phyloP scores from a whole-genome alignment of 2,888 invertebrate species.

The Dolichopus griseipennis region DNA sequence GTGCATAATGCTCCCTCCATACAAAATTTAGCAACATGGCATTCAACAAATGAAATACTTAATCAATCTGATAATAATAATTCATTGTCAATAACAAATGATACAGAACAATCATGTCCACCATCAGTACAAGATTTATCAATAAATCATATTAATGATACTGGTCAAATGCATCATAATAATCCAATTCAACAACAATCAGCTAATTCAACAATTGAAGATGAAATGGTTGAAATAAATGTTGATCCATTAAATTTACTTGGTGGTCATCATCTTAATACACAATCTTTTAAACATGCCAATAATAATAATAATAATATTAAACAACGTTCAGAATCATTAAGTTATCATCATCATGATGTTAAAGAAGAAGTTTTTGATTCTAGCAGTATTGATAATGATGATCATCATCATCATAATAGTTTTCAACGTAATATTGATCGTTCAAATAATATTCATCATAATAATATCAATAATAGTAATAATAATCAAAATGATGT shows the following conservation, averaged over 20 bases:
- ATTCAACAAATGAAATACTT: not conserved
- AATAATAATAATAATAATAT: constrained; percentile 8
- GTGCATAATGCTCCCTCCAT: not conserved
- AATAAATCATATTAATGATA: not conserved
- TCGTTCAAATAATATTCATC: too few species aligned
- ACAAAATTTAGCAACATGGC: constrained; percentile 1
- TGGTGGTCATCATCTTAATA: not conserved
- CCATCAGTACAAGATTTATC: not conserved
- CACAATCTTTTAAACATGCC: not conserved
- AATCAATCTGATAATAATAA: not conserved
- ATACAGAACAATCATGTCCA: not conserved
- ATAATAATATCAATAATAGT: not conserved
- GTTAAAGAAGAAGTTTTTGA: constrained; percentile 6
- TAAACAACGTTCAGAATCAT: not conserved
- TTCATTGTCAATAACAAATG: not conserved
- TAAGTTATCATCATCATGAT: not conserved
- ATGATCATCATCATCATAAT: not conserved
- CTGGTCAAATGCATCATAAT: not conserved
- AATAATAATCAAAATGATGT: not conserved
- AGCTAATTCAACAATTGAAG: constrained; percentile 7
- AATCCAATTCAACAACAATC: not conserved
- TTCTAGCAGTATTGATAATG: constrained; percentile 1
- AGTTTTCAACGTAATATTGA: not conserved
- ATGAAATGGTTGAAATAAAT: not conserved
- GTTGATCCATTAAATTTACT: not conserved